Conservation (phyloP, 2,888 invertebrate genomes). For the Lasius fuliginosus region DNA sequence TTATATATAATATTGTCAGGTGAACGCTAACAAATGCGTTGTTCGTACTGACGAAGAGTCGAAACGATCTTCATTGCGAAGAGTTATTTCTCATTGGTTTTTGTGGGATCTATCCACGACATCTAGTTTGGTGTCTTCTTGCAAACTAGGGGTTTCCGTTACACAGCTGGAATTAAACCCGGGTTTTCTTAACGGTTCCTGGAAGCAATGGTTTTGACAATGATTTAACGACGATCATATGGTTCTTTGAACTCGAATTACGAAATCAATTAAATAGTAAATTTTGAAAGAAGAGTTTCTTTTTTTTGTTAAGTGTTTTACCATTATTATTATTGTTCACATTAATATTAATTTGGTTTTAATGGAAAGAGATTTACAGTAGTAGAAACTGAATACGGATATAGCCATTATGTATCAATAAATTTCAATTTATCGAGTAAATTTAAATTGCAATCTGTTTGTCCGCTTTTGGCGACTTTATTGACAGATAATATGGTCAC, state of each 20-base stretch:
- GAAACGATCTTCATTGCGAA: neutral
- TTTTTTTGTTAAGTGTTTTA: neutral
- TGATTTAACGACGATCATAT: neutral
- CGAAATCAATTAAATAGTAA: neutral
- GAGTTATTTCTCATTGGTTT: neutral
- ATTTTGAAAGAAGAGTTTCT: neutral
- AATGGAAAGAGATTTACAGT: neutral
- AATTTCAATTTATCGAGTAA: neutral
- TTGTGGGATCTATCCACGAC: neutral
- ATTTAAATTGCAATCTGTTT: neutral
- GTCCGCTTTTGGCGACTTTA: neutral
- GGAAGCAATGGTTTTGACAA: neutral
- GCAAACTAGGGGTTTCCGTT: neutral
- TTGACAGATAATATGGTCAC: neutral
- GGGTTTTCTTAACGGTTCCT: neutral
- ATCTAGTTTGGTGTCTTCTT: neutral
- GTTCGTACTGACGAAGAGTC: neutral
- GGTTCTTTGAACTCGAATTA: neutral
- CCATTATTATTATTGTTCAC: neutral
- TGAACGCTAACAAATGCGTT: too few species aligned
- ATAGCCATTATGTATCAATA: neutral
- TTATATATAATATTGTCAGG: too few species aligned
- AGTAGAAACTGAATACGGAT: neutral
- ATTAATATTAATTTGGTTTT: neutral
- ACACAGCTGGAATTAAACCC: neutral